Percentiles rank a stretch among this genome's conserved stretches.
Conservation (phyloP, 2,113 vertebrate genomes). For the Dunckerocampus dactyliophorus region DNA sequence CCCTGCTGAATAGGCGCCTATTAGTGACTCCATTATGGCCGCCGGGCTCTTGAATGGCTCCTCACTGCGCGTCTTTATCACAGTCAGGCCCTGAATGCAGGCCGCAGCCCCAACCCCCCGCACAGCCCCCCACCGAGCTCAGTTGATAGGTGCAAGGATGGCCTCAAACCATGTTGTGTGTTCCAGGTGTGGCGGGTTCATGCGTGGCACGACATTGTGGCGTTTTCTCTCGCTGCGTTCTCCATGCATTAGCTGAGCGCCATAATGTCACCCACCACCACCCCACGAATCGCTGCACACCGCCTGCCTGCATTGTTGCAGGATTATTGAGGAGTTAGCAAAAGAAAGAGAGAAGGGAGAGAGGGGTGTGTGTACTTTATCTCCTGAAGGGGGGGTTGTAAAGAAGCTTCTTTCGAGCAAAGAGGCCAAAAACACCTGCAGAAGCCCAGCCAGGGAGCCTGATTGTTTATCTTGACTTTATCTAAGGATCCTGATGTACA, state of each 20-base stretch:
- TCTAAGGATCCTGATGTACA: constrained; percentile 5
- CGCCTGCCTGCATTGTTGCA: constrained; percentile 82
- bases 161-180: constrained; percentile 62
- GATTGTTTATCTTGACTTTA: constrained; percentile 34
- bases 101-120: constrained; percentile 41
- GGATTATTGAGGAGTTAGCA: constrained; percentile 83
- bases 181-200: constrained; percentile 83
- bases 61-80: constrained; percentile 78
- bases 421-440: constrained; percentile 65
- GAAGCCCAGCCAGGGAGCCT: constrained; percentile 19
- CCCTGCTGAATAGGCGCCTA: constrained; percentile 76
- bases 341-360: constrained; percentile 49
- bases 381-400: constrained; percentile 69
- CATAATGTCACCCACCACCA: constrained; percentile 70
- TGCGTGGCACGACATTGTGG: constrained; percentile 75
- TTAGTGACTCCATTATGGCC: constrained; percentile 80
- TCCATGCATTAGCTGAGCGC: constrained; percentile 71
- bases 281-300: constrained; percentile 72
- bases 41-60: constrained; percentile 73
- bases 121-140: constrained; percentile 55
- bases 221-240: constrained; percentile 65
- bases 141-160: constrained; percentile 61
- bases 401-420: constrained; percentile 52
- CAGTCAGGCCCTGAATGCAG: constrained; percentile 66
- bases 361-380: constrained; percentile 75